Percentiles rank a stretch among this genome's conserved stretches.
phyloP scores from a whole-genome alignment of 1,140 invertebrate genomes.

The Zeugodacus cucurbitae region DNA sequence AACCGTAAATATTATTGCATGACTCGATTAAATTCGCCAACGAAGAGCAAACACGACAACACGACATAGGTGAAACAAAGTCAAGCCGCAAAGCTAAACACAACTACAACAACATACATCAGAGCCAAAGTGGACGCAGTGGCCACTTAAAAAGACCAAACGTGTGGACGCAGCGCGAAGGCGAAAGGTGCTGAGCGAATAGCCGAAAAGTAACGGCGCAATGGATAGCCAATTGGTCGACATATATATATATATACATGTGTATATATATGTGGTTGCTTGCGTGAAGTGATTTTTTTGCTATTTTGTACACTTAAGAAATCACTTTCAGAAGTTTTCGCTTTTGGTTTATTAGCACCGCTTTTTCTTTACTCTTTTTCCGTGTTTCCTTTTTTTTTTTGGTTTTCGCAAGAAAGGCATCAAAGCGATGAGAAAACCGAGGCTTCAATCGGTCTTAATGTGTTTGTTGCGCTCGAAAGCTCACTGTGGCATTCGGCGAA shows the following conservation, averaged over 20 bases:
- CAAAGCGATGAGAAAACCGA: neutral
- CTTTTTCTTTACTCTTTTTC: neutral
- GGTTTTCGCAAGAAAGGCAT: neutral
- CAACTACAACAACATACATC: neutral
- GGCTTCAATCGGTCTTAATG: neutral
- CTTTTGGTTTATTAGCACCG: neutral
- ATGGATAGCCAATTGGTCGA: neutral
- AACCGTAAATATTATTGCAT: conserved; percentile 65
- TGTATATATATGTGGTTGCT: neutral
- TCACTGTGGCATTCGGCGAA: neutral
- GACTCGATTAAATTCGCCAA: conserved; percentile 64
- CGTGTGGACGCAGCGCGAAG: neutral
- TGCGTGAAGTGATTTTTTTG: neutral
- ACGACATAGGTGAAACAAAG: conserved; percentile 2
- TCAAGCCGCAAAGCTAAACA: neutral
- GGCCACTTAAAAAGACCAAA: neutral
- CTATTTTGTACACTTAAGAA: neutral
- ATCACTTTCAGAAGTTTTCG: neutral
- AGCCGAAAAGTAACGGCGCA: neutral
- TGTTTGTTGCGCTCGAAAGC: neutral
- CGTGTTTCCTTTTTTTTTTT: neutral
- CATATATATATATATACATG: neutral
- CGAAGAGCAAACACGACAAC: conserved; percentile 49
- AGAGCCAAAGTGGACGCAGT: neutral
- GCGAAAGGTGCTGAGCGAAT: neutral